Percentiles rank a stretch among this genome's conserved stretches.
phyloP scores from a whole-genome alignment of 2,113 vertebrate genomes.

The Struthidea cinerea region DNA sequence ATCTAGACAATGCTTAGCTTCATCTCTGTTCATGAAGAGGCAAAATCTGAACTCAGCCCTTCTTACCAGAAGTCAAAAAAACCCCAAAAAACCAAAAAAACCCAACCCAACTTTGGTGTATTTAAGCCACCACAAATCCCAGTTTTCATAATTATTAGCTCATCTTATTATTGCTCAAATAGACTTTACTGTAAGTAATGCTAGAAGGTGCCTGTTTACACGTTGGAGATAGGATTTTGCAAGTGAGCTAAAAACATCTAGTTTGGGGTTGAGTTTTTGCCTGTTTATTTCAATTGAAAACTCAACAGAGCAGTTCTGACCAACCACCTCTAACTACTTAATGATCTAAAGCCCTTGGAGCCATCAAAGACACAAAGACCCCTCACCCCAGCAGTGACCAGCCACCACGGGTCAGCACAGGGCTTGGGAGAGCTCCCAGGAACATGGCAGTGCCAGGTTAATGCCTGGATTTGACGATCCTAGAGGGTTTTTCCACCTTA shows the following conservation, averaged over 20 bases:
- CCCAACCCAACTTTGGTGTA: neutral
- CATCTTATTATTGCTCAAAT: neutral
- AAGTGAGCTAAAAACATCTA: neutral
- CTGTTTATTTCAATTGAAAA: neutral
- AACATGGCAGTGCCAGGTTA: fast-evolving
- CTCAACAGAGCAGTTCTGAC: neutral
- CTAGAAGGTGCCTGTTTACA: neutral
- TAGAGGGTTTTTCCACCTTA: neutral
- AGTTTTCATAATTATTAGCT: neutral
- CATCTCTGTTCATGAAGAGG: neutral
- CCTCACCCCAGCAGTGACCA: neutral
- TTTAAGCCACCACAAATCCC: neutral
- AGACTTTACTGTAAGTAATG: neutral
- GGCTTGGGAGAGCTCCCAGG: neutral
- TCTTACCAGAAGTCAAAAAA: neutral
- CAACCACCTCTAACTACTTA: neutral
- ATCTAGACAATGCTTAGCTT: neutral
- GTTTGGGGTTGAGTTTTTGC: too few species aligned
- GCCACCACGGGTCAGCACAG: neutral
- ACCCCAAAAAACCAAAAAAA: fast-evolving
- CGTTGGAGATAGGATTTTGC: neutral
- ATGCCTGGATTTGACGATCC: too few species aligned
- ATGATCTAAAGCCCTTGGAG: neutral
- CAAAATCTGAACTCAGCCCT: neutral
- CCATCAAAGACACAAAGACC: fast-evolving